These are phyloP conservation scores for Tribolium freemani DNA, from an alignment of 2,888 invertebrate species.

Conservation along the genomic window DNA sequence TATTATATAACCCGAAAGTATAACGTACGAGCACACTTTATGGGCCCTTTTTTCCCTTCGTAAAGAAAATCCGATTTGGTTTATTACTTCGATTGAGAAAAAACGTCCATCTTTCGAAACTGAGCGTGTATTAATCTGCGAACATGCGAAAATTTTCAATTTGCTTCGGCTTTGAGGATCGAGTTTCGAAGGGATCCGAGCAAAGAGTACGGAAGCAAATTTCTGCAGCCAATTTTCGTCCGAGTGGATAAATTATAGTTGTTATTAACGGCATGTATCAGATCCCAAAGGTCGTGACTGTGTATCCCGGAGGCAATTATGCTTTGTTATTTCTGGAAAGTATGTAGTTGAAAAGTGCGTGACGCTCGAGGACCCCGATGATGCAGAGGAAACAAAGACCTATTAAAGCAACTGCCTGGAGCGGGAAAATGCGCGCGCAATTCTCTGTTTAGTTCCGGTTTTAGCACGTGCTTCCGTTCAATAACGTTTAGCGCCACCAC, in stretches of 20 bases:
- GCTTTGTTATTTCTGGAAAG: slow-evolving; percentile 39
- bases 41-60: not conserved
- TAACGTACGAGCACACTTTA: slow-evolving; percentile 23
- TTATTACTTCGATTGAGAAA: slow-evolving; percentile 6
- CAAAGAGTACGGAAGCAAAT: not conserved
- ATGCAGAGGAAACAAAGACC: slow-evolving; percentile 46
- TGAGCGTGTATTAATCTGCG: not conserved
- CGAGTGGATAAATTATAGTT: slow-evolving; percentile 10
- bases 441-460: slow-evolving; percentile 54
- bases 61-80: slow-evolving; percentile 2
- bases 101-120: not conserved
- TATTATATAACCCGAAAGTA: slow-evolving; percentile 36
- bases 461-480: slow-evolving; percentile 60
- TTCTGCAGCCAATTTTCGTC: slow-evolving; percentile 3
- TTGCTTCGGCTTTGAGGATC: no score
- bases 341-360: slow-evolving; percentile 40
- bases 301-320: slow-evolving; percentile 32
- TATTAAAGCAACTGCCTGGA: slow-evolving; percentile 52
- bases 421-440: slow-evolving; percentile 53
- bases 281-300: slow-evolving; percentile 22
- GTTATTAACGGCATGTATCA: slow-evolving; percentile 13
- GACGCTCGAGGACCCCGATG: slow-evolving; percentile 6
- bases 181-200: not conserved
- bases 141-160: not conserved
- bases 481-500: slow-evolving; percentile 53